phyloP scores from a whole-genome alignment of 1,140 invertebrate genomes.

The Drosophila erecta region DNA sequence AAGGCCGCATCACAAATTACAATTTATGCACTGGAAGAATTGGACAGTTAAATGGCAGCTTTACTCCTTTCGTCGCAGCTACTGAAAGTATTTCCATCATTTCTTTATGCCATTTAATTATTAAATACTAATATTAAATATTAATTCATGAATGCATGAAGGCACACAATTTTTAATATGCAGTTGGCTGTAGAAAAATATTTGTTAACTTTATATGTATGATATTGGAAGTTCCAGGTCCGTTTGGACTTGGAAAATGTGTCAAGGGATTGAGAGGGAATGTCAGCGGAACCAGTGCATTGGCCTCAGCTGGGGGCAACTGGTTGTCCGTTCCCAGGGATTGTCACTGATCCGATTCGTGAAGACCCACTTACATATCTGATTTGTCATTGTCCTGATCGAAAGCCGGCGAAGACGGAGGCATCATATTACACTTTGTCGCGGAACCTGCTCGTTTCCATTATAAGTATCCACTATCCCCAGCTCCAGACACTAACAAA shows the following conservation, averaged over 20 bases:
- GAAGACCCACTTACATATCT: conserved; percentile 66
- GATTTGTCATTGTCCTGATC: conserved; percentile 63
- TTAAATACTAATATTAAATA: too few species aligned
- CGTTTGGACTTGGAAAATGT: too few species aligned
- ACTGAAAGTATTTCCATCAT: too few species aligned
- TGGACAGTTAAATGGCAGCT: background rate
- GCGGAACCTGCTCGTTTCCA: conserved; percentile 17
- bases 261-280: background rate
- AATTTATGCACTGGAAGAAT: conserved; percentile 25
- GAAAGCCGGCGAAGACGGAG: conserved; percentile 23
- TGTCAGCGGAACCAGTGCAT: background rate
- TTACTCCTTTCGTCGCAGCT: background rate
- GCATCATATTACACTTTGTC: conserved; percentile 61
- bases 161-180: too few species aligned
- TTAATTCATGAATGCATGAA: too few species aligned
- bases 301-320: background rate
- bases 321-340: conserved; percentile 11
- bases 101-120: too few species aligned
- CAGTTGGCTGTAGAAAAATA: too few species aligned
- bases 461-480: background rate
- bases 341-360: conserved; percentile 60
- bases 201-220: background rate
- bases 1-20: conserved; percentile 54
- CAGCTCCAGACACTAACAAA: conserved; percentile 51
- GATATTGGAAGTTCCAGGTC: background rate